Conservation (phyloP, 2,888 invertebrate species). For the Matsumyia berberina region DNA sequence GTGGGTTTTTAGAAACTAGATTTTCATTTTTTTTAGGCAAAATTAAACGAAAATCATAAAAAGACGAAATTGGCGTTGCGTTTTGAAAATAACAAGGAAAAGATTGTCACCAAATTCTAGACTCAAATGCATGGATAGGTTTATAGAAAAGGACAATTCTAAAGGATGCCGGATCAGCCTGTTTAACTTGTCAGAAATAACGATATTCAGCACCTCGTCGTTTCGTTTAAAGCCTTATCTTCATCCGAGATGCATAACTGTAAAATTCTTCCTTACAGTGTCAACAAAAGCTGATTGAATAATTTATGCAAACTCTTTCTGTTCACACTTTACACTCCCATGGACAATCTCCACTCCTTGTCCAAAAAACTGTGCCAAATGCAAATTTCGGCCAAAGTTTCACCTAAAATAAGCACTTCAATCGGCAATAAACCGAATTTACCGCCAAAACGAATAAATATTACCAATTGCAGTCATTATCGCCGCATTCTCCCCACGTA, state of each 20-base stretch:
- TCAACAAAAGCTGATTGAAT: constrained; percentile 25
- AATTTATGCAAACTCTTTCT: constrained; percentile 35
- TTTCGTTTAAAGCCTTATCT: background rate
- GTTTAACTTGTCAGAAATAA: too few relatives aligned
- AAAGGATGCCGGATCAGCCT: too few relatives aligned
- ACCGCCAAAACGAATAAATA: constrained; percentile 27
- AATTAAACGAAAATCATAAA: too few relatives aligned
- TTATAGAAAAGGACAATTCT: too few relatives aligned
- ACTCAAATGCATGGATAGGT: too few relatives aligned
- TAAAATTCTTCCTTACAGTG: background rate
- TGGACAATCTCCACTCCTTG: constrained; percentile 3
- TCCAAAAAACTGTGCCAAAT: constrained; percentile 62
- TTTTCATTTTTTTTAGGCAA: too few relatives aligned
- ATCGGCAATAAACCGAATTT: constrained; percentile 39
- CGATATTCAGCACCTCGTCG: too few relatives aligned
- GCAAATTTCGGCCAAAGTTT: constrained; percentile 52
- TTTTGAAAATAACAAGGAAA: too few relatives aligned
- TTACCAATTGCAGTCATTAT: constrained; percentile 65
- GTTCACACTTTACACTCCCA: constrained; percentile 10
- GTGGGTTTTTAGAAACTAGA: too few relatives aligned
- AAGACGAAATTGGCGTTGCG: too few relatives aligned
- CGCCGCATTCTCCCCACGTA: constrained; percentile 54
- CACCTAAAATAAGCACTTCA: constrained; percentile 2
- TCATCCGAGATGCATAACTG: background rate
- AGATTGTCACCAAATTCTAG: too few relatives aligned